A percentile compares a stretch with the other conserved stretches of the same genome.
Evolutionary conservation across 2,888 invertebrate species (phyloP).

Genomic region (Palloptera scutellata): DNA sequence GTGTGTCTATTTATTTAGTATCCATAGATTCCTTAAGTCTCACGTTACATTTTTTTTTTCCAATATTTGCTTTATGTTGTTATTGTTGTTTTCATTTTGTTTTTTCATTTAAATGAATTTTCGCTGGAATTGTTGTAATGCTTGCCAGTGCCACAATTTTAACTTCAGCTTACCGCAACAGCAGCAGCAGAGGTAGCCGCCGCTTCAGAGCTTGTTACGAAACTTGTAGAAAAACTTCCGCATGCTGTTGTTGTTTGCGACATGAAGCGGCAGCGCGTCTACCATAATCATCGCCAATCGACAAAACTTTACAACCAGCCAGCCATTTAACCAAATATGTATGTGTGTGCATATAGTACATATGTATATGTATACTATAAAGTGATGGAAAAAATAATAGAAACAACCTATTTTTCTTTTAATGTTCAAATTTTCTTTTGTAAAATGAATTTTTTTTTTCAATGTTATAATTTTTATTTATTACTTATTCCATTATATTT

Average conservation of each 20-base stretch:
- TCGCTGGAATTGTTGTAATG: slow-evolving; percentile 37
- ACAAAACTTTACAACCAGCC: background rate
- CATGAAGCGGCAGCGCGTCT: slow-evolving; percentile 34
- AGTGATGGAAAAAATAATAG: too few relatives aligned
- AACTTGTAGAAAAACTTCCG: slow-evolving; percentile 64
- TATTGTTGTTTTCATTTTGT: slow-evolving; percentile 4
- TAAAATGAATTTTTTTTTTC: too few relatives aligned
- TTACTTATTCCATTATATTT: too few relatives aligned
- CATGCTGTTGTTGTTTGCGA: slow-evolving; percentile 46
- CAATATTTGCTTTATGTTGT: slow-evolving; percentile 25
- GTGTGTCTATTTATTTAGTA: too few relatives aligned
- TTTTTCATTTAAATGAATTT: slow-evolving; percentile 2
- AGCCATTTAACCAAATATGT: background rate
- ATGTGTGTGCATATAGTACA: background rate
- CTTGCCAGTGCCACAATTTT: slow-evolving; percentile 43
- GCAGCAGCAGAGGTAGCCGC: slow-evolving; percentile 35
- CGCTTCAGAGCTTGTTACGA: slow-evolving; percentile 54
- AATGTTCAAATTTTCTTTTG: too few relatives aligned
- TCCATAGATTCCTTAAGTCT: slow-evolving; percentile 6
- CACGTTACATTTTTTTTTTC: slow-evolving; percentile 25
- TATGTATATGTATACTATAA: background rate
- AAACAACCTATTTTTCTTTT: too few relatives aligned
- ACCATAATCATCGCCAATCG: slow-evolving; percentile 19
- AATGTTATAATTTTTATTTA: too few relatives aligned
- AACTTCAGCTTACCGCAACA: slow-evolving; percentile 23